Evolutionary conservation across 2,797 vertebrate genomes (phyloP), one percentile per base, ranked within the genome.

Genomic region (Myotis planiceps): DNA sequence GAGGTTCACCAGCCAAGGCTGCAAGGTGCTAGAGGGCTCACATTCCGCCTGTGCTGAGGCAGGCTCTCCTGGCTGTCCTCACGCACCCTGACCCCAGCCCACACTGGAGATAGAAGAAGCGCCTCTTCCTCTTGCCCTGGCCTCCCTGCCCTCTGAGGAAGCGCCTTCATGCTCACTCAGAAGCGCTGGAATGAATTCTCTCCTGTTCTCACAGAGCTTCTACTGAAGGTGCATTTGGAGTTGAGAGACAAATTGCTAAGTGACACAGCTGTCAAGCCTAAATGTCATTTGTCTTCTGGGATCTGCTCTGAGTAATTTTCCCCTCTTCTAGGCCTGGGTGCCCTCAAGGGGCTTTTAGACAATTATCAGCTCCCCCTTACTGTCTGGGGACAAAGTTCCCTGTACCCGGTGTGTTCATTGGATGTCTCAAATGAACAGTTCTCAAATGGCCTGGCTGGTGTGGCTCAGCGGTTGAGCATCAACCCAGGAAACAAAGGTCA

Each of bases 141-240:
- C 21, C 18, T 2, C 14, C 29, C 42, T 66, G 58, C 3, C 55
- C 14, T 84, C 4, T 58, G 18, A 55, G 32, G 66, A 75, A 75
- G 58, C 8, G 25, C 15, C 19, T 58, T 25, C 0, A 0, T 0
- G 0, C n/a, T 42, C 32, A 45, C 49, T 47, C 9, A 51, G 39
- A 79, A 53, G 37, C 19, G 21, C n/a, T 47, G 71, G 19, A 16
- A 72, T 16, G 3, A 66, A 68, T 27, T 14, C 19, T 21, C 13
- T 12, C 34, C 2, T 5, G 4, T 12, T 39, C 49, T 80, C 87
- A 68, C 9, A 32, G 25, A 66, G 15, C n/a, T 4, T 85, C 25
- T 45, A 51, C 5, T 18, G 18, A 63, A 80, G 45, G 6, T 23
- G 14, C 16, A 3, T 69, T 72, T 8, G 6, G 27, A 85, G 9